Conservation (phyloP, 2,888 invertebrate genomes). For the Steromphala cineraria region DNA sequence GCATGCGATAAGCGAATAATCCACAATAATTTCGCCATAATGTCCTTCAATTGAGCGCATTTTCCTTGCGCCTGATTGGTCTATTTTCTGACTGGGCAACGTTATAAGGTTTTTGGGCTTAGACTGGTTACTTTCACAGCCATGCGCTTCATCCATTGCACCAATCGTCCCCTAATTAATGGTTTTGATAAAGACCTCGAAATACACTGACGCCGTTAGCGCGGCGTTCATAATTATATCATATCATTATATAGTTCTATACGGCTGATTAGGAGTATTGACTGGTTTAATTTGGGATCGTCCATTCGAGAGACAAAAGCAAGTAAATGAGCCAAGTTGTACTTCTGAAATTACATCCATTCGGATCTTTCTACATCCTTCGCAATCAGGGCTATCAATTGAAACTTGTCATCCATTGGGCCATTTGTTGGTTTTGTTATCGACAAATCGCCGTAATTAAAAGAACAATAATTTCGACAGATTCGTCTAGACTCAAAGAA, state of each 20-base stretch:
- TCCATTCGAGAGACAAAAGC: not conserved
- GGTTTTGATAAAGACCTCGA: slow-evolving; percentile 18
- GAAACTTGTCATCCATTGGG: not conserved
- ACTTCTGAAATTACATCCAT: not conserved
- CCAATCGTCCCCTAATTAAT: slow-evolving; percentile 9
- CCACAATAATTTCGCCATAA: slow-evolving; percentile 9
- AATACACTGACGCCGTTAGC: not conserved
- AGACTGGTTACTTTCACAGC: not conserved
- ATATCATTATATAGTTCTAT: slow-evolving; percentile 20
- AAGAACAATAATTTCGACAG: not conserved
- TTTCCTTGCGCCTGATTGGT: not conserved
- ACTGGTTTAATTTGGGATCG: not conserved
- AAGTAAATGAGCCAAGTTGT: not conserved
- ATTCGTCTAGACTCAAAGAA: not conserved
- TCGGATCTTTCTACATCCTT: not conserved
- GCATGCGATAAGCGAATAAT: slow-evolving; percentile 13
- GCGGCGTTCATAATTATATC: slow-evolving; percentile 12
- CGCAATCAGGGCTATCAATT: not conserved
- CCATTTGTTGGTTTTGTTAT: not conserved
- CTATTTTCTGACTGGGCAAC: not conserved
- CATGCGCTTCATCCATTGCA: not conserved
- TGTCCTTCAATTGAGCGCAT: slow-evolving; percentile 1
- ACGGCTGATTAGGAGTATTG: slow-evolving; percentile 20
- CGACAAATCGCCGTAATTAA: not conserved
- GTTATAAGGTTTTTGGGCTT: not conserved